A percentile compares a stretch with the other conserved stretches of the same genome.
phyloP scores from a whole-genome alignment of 2,888 invertebrate genomes.

The Odontocolon sp. region DNA sequence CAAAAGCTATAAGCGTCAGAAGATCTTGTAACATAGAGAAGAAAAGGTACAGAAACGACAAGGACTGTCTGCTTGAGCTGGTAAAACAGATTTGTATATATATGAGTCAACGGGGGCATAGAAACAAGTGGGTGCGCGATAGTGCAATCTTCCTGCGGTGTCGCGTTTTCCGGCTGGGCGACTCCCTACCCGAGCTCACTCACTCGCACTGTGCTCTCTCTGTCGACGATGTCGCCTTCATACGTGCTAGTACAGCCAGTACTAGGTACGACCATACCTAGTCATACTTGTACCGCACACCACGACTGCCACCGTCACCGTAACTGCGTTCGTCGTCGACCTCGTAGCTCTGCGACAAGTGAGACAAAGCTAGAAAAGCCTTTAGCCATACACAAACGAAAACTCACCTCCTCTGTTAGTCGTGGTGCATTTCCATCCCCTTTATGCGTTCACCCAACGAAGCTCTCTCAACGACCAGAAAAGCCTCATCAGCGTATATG shows the following conservation, averaged over 20 bases:
- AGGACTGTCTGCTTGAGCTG: not conserved
- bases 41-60: too few relatives aligned
- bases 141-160: conserved; percentile 77
- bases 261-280: conserved; percentile 2
- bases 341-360: conserved; percentile 10
- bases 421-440: conserved; percentile 32
- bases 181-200: conserved; percentile 61
- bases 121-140: conserved; percentile 76
- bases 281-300: conserved; percentile 21
- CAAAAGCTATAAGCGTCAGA: too few relatives aligned
- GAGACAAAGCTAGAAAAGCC: conserved; percentile 19
- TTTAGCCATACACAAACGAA: conserved; percentile 2
- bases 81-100: conserved; percentile 71
- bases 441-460: conserved; percentile 26
- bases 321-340: conserved; percentile 15
- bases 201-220: conserved; percentile 21
- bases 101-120: conserved; percentile 44
- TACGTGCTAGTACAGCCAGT: not conserved
- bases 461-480: conserved; percentile 51
- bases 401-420: conserved; percentile 3
- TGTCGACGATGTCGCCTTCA: conserved; percentile 8
- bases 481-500: conserved; percentile 69
- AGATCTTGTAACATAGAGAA: too few relatives aligned
- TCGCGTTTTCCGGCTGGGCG: conserved; percentile 77
- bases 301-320: not conserved